phyloP scores from a whole-genome alignment of 2,888 invertebrate genomes.

The Unio delphinus region DNA sequence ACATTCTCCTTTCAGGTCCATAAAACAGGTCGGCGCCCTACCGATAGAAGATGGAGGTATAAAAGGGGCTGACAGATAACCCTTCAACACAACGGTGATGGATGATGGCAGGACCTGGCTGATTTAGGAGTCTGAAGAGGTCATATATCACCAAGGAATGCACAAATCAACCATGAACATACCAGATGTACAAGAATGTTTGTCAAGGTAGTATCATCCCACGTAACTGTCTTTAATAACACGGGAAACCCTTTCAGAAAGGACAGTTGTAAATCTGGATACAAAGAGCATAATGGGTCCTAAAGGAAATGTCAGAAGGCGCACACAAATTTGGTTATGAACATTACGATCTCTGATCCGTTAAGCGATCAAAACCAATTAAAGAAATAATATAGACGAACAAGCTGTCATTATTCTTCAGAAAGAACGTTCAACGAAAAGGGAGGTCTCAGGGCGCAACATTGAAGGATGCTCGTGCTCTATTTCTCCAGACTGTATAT shows the following conservation, averaged over 20 bases:
- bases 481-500: not conserved
- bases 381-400: not conserved
- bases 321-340: not conserved
- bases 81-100: too few species aligned
- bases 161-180: not conserved
- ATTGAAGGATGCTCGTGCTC: not conserved
- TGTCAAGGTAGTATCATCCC: not conserved
- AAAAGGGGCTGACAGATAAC: too few species aligned
- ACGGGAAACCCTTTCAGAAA: slow-evolving; percentile 4
- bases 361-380: not conserved
- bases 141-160: too few species aligned
- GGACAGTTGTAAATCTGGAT: not conserved
- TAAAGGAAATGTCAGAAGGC: not conserved
- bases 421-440: not conserved
- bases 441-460: not conserved
- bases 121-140: too few species aligned
- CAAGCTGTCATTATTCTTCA: not conserved
- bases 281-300: not conserved
- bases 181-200: not conserved
- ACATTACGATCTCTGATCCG: not conserved
- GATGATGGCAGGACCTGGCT: too few species aligned
- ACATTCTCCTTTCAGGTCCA: too few species aligned
- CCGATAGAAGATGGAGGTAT: too few species aligned
- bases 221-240: not conserved
- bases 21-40: too few species aligned